A percentile compares a stretch with the other conserved stretches of the same genome.
phyloP scores from a whole-genome alignment of 1,140 invertebrate species.

The Drosophila setifemur region DNA sequence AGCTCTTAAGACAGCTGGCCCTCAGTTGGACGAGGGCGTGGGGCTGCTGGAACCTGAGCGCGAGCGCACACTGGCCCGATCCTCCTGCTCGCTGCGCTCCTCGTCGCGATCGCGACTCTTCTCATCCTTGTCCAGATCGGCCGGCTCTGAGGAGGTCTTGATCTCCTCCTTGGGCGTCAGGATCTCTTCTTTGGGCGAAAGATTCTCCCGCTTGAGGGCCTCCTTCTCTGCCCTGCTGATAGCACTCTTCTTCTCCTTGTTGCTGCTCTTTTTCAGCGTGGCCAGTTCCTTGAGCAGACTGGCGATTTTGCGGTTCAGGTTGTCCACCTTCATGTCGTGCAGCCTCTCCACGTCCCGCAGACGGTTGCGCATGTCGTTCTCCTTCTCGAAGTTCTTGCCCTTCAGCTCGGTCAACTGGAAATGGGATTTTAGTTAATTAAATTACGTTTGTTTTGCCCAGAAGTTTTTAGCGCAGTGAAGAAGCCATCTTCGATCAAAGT shows the following conservation, averaged over 20 bases:
- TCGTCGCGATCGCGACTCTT: constrained; percentile 70
- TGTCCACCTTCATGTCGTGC: constrained; percentile 90
- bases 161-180: constrained; percentile 44
- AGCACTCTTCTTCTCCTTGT: constrained; percentile 83
- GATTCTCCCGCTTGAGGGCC: constrained; percentile 82
- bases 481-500: too few species aligned
- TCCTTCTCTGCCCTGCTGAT: constrained; percentile 69
- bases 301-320: constrained; percentile 91
- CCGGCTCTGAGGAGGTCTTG: constrained; percentile 34
- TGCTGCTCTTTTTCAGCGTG: constrained; percentile 90
- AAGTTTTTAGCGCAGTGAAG: too few species aligned
- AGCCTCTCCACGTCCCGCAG: constrained; percentile 92
- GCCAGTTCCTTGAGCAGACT: constrained; percentile 92
- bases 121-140: constrained; percentile 66
- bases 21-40: constrained; percentile 72
- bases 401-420: constrained; percentile 95
- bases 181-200: constrained; percentile 75
- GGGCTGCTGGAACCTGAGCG: constrained; percentile 66
- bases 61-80: constrained; percentile 55
- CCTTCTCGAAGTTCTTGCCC: constrained; percentile 94
- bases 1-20: background rate
- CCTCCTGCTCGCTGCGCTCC: constrained; percentile 61
- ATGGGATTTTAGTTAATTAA: too few species aligned
- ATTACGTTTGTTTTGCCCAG: too few species aligned
- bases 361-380: constrained; percentile 92